These are phyloP conservation scores for Egretta garzetta DNA, from an alignment of 2,113 vertebrate genomes.

Conservation along the genomic window DNA sequence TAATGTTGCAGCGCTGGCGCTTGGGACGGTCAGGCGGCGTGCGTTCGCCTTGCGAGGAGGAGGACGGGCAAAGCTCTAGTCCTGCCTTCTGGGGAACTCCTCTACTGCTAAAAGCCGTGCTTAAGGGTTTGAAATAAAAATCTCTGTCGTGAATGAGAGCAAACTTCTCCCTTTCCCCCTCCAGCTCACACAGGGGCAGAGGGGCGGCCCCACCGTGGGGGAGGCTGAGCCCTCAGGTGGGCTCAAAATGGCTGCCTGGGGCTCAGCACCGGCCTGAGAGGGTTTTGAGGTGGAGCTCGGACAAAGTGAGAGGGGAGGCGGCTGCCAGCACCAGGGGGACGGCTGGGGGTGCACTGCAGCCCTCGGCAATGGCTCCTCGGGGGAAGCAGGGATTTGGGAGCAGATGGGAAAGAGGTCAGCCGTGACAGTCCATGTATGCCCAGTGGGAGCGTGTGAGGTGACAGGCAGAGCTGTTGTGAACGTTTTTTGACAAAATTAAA, in stretches of 20 bases:
- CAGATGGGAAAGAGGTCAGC: neutral
- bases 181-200: rapidly evolving
- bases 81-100: neutral
- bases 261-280: rapidly evolving
- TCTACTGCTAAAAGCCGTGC: rapidly evolving
- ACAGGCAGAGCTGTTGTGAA: neutral
- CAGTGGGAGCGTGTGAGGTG: rapidly evolving
- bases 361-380: rapidly evolving
- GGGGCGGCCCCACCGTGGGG: rapidly evolving
- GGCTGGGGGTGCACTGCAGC: rapidly evolving
- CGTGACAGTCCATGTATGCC: rapidly evolving
- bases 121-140: neutral
- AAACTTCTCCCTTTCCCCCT: neutral
- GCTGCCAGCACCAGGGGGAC: no score
- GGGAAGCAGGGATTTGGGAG: rapidly evolving
- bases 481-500: neutral
- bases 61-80: neutral
- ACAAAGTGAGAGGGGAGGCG: rapidly evolving
- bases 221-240: neutral
- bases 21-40: rapidly evolving
- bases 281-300: rapidly evolving
- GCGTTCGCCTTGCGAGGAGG: rapidly evolving
- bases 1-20: rapidly evolving
- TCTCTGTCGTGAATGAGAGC: rapidly evolving
- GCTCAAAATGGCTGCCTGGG: rapidly evolving